Percentiles rank a stretch among this genome's conserved stretches.
phyloP scores from a whole-genome alignment of 2,797 vertebrate species.

The Babyrousa celebensis region DNA sequence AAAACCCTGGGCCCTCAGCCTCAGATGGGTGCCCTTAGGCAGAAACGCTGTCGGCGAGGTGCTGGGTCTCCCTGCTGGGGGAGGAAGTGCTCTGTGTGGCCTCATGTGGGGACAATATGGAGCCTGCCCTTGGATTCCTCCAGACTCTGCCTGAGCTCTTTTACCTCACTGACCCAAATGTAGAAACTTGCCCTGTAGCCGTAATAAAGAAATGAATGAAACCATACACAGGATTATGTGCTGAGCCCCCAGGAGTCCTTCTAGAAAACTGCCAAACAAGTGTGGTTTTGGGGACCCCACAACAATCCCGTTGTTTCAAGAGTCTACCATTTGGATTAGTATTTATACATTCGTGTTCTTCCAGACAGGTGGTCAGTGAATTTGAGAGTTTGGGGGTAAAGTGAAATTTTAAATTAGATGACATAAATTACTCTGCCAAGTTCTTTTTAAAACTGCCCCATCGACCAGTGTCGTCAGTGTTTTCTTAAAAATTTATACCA shows the following conservation, averaged over 20 bases:
- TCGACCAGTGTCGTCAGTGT: not conserved
- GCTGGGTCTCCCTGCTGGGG: not conserved
- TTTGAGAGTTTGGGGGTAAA: conserved; percentile 30
- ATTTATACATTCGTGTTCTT: conserved; percentile 66
- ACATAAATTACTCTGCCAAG: conserved; percentile 51
- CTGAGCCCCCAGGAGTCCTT: not conserved
- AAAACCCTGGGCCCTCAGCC: not conserved
- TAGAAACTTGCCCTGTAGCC: not conserved
- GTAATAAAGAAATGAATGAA: not conserved
- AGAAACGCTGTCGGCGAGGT: not conserved
- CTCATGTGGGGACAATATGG: not conserved
- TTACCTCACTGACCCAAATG: not conserved
- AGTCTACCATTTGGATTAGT: conserved; percentile 44
- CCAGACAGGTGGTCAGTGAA: conserved; percentile 44
- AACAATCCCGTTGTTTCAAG: not conserved
- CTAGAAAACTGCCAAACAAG: not conserved
- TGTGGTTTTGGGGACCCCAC: not conserved
- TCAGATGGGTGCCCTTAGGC: not conserved
- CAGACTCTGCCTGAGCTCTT: not conserved
- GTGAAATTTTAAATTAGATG: conserved; percentile 57
- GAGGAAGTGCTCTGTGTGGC: not conserved
- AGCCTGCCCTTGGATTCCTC: not conserved
- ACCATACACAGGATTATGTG: not conserved
- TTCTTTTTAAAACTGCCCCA: conserved; percentile 60
- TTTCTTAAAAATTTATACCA: not conserved